Base-by-base conservation (phyloP, 2,888 invertebrate species). In the Teinopalpus imperialis region DNA sequence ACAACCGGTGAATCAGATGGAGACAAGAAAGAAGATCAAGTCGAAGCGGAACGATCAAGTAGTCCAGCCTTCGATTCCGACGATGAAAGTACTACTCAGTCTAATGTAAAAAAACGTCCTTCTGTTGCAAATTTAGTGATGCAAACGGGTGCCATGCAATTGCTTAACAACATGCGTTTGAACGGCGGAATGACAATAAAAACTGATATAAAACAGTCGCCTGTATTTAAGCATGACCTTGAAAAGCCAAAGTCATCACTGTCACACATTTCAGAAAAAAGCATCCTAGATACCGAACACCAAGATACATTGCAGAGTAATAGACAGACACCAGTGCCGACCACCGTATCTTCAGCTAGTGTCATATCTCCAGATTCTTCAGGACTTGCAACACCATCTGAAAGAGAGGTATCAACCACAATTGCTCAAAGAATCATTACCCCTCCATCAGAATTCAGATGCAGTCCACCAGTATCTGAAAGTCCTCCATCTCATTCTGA, bases 11-110 rank as follows among this genome's bases (percentile, higher is more conserved):
- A 87, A 56, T 85, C 85, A 7, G 83, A 90, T 45, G 76, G 73
- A 39, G 87, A 88, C 29, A 89, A 82, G 51, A 89, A 76, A 66
- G 82, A 88, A 68, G 81, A 81, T 56, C 87, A 85, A 54, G 81
- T 88, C 5, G 91, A 94, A 66, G 89, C 92, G 24, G 93, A 95
- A 69, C 90, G 97, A 27, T 97, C 97, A 0, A 97, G 97, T 65
- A 97, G 97, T 71, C 93, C 97, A 0, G 97, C 97, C 0, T 98
- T 98, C 70, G 98, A 98, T 63, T 98, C 98, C 0, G 98, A 98
- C 69, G 97, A 98, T 51, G 98, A 98, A 65, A 94, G 94, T 51
- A 93, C 92, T 0, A 90, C 91, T 0, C 92, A 90, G 51, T 80
- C 89, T 0, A 90, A 89, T 43, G 62, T 86, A 0, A 90, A 91